phyloP scores from a whole-genome alignment of 2,888 invertebrate species.

The Euzophera pinguis region DNA sequence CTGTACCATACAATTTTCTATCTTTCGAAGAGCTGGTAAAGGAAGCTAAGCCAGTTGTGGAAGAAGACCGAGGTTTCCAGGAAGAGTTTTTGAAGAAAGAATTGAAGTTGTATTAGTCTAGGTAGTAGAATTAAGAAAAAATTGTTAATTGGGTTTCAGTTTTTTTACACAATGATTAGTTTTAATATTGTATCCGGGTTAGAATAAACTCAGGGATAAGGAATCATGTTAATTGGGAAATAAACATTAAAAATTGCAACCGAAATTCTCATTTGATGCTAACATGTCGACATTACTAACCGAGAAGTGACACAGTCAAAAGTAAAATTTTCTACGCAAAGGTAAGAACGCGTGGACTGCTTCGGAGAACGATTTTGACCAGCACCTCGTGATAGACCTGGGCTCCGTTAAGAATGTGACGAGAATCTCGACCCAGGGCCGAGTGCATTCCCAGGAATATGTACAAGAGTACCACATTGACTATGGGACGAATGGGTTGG shows the following conservation, averaged over 20 bases:
- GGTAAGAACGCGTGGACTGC: slow-evolving; percentile 96
- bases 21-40: slow-evolving; percentile 81
- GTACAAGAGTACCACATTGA: slow-evolving; percentile 96
- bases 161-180: not conserved
- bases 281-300: slow-evolving; percentile 32
- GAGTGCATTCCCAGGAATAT: slow-evolving; percentile 93
- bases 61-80: slow-evolving; percentile 76
- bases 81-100: slow-evolving; percentile 80
- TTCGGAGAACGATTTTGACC: slow-evolving; percentile 93
- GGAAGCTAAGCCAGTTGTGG: slow-evolving; percentile 54
- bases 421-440: slow-evolving; percentile 92
- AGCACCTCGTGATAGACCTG: slow-evolving; percentile 94
- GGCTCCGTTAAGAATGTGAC: slow-evolving; percentile 93
- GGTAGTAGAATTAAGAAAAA: not conserved
- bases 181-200: not conserved
- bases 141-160: not conserved
- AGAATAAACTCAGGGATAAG: not conserved
- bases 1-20: slow-evolving; percentile 73
- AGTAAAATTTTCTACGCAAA: slow-evolving; percentile 57
- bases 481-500: slow-evolving; percentile 94
- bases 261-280: slow-evolving; percentile 26
- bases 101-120: slow-evolving; percentile 45
- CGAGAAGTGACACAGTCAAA: slow-evolving; percentile 25
- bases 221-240: not conserved
- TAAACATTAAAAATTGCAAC: not conserved